Percentiles rank a stretch among this genome's conserved stretches.
Conservation (phyloP, 53 echinoderm and acorn worm genomes). For the Paracentrotus lividus region DNA sequence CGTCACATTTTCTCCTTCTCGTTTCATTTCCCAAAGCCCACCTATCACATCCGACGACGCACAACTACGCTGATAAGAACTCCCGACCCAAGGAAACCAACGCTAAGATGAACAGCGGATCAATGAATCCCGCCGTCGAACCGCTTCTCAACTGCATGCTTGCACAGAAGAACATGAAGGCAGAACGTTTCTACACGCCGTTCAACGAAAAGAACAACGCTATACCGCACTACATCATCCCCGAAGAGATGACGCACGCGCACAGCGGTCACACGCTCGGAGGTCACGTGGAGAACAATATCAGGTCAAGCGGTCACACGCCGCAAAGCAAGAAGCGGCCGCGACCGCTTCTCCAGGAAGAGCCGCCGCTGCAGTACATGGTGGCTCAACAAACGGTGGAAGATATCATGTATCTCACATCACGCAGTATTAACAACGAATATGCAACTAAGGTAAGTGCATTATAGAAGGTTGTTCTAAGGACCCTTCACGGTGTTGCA, state of each 20-base stretch:
- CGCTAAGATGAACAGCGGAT: constrained; percentile 38
- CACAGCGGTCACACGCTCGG: constrained; percentile 35
- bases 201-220: constrained; percentile 60
- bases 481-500: too few relatives aligned
- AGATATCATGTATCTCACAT: constrained; percentile 87
- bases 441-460: constrained; percentile 76
- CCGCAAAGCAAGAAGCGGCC: constrained; percentile 20
- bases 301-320: constrained; percentile 24
- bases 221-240: constrained; percentile 44
- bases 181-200: constrained; percentile 63
- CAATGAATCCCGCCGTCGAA: constrained; percentile 52
- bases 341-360: constrained; percentile 24
- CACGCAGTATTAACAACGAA: constrained; percentile 82
- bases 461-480: not conserved
- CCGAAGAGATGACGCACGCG: not conserved
- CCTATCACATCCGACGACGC: not conserved
- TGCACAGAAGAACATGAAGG: constrained; percentile 58
- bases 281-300: constrained; percentile 53
- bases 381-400: constrained; percentile 81
- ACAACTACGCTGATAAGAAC: constrained; percentile 48
- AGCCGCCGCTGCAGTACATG: constrained; percentile 73
- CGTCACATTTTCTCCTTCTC: not conserved
- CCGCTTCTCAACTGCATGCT: constrained; percentile 67
- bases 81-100: constrained; percentile 22
- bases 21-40: not conserved